phyloP scores from a whole-genome alignment of 2,888 invertebrate genomes.

The Gortyna flavago region DNA sequence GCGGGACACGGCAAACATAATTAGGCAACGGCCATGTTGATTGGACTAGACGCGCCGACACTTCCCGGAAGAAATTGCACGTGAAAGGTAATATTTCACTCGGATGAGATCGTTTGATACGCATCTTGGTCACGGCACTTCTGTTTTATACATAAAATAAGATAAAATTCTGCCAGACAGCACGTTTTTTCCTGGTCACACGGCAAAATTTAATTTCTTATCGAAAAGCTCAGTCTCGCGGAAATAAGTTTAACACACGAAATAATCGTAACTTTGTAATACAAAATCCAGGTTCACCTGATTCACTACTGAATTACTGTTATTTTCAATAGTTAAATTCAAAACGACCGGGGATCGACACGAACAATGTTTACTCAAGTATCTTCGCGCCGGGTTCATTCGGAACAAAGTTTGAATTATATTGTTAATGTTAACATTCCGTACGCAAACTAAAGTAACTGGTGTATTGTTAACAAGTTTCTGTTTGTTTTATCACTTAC shows the following conservation, averaged over 20 bases:
- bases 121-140: conserved; percentile 70
- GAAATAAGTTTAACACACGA: conserved; percentile 56
- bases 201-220: conserved; percentile 56
- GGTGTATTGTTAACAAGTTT: conserved; percentile 74
- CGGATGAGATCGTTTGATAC: conserved; percentile 75
- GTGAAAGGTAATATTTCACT: conserved; percentile 82
- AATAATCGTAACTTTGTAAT: conserved; percentile 56
- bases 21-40: conserved; percentile 82
- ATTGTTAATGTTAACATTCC: conserved; percentile 75
- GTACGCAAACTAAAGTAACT: conserved; percentile 75
- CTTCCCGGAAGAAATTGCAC: conserved; percentile 78
- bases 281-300: conserved; percentile 55
- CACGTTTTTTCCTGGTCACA: conserved; percentile 40
- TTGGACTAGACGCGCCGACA: conserved; percentile 80
- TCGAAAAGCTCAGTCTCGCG: conserved; percentile 43
- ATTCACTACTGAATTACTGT: conserved; percentile 50
- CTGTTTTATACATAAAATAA: conserved; percentile 70
- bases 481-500: conserved; percentile 79
- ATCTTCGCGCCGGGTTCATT: conserved; percentile 70
- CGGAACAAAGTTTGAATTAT: conserved; percentile 75
- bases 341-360: conserved; percentile 61
- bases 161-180: conserved; percentile 50
- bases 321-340: conserved; percentile 67
- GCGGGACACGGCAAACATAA: conserved; percentile 83
- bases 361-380: conserved; percentile 68